phyloP scores from a whole-genome alignment of 2,888 invertebrate genomes.

The Cremastobaeus sp. region DNA sequence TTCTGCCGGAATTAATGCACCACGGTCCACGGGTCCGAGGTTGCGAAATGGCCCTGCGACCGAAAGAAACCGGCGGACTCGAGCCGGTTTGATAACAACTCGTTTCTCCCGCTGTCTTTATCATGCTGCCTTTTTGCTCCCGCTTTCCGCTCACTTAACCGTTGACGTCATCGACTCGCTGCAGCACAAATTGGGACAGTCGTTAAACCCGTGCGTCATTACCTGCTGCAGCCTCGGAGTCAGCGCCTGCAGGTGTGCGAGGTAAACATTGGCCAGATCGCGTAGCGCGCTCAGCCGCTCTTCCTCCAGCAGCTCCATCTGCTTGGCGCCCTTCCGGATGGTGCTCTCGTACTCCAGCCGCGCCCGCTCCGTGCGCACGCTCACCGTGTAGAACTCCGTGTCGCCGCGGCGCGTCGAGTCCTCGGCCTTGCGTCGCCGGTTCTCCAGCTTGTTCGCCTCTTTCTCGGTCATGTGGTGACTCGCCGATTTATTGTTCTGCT shows the following conservation, averaged over 20 bases:
- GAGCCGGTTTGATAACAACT: too few species aligned
- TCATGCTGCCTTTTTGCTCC: too few species aligned
- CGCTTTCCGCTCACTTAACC: too few species aligned
- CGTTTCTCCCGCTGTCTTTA: too few species aligned
- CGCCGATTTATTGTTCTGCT: constrained; percentile 78
- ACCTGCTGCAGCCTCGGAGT: constrained; percentile 89
- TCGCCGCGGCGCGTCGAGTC: constrained; percentile 94
- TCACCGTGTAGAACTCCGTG: constrained; percentile 94
- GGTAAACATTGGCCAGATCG: constrained; percentile 81
- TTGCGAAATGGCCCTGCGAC: too few species aligned
- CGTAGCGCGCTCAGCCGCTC: constrained; percentile 91
- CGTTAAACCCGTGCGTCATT: too few species aligned
- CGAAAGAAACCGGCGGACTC: too few species aligned
- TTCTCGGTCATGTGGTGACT: constrained; percentile 80
- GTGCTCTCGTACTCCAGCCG: constrained; percentile 95
- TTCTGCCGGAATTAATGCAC: constrained; percentile 30
- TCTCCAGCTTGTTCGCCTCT: constrained; percentile 88
- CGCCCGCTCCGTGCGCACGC: constrained; percentile 93
- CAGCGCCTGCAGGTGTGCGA: constrained; percentile 82
- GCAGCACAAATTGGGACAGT: neutral
- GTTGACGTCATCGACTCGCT: neutral
- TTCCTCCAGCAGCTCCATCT: constrained; percentile 93
- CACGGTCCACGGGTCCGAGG: constrained; percentile 25
- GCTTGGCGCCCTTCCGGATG: constrained; percentile 90
- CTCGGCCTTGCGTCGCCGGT: constrained; percentile 92